Evolutionary conservation across 2,888 invertebrate genomes (phyloP).

Genomic region (Rhogogaster chlorosoma): DNA sequence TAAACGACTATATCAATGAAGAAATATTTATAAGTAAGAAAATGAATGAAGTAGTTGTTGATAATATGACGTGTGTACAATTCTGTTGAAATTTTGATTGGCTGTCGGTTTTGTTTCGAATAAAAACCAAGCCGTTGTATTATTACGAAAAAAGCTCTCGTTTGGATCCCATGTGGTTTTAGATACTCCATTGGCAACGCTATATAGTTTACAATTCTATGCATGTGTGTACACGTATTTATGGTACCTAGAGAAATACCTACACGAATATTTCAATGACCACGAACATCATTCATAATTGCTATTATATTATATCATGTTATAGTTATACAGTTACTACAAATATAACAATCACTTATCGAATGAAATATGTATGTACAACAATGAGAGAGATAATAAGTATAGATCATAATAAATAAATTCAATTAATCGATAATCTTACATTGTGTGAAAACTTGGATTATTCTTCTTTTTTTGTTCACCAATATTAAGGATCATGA

Average conservation of each 20-base stretch:
- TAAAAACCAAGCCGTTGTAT: neutral
- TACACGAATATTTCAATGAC: slow-evolving; percentile 14
- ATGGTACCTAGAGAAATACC: neutral
- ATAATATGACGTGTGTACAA: neutral
- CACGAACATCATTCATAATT: slow-evolving; percentile 21
- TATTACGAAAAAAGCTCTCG: slow-evolving; percentile 15
- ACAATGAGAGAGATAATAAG: slow-evolving; percentile 22
- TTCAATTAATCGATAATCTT: neutral
- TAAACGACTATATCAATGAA: slow-evolving; percentile 17
- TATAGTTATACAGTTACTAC: neutral
- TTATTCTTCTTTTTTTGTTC: neutral
- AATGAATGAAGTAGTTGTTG: neutral
- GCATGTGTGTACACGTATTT: neutral
- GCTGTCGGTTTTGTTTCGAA: neutral
- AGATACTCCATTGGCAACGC: slow-evolving; percentile 36
- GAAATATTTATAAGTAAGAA: neutral
- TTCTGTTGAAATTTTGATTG: neutral
- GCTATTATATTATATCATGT: neutral
- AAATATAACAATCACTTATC: slow-evolving; percentile 7
- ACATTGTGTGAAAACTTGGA: neutral
- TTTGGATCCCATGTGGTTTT: slow-evolving; percentile 37
- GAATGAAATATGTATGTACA: slow-evolving; percentile 5
- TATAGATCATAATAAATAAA: slow-evolving; percentile 14
- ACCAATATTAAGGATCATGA: neutral
- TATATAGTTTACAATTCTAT: slow-evolving; percentile 9